Base-by-base conservation (phyloP, 1,140 invertebrate species). In the Zophobas morio region DNA sequence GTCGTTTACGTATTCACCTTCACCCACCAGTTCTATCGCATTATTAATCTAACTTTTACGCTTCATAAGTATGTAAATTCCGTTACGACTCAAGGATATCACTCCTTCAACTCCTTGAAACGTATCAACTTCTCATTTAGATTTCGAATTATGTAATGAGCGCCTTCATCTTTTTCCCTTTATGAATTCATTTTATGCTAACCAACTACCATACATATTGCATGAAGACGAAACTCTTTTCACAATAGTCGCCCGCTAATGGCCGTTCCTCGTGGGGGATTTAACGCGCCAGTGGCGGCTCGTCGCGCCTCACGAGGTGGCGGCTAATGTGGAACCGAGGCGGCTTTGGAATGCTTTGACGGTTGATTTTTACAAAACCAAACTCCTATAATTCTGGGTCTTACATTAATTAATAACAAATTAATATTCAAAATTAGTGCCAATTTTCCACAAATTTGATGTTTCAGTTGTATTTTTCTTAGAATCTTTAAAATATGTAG, bases 141-240 rank as follows among this genome's bases (percentile, higher is more conserved):
- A 66, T 66, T 66, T 66, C 37, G 60, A 66, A 66, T 46, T 66
- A 42, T 40, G 60, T 66, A 66, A 66, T 42, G 39, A 46, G 39
- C 60, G 60, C 60, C 60, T 66, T 66, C 60, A 66, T 66, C 39
- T 57, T 66, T 66, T 66, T 66, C 35, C n/a, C 60, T 20, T 66
- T 63, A 66, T 66, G 60, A 66, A 66, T 66, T 66, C n/a, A 66
- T 66, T 66, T 40, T 66, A 8, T 39, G 60, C n/a, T 66, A 42
- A n/a, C 2, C 39, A 66, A 40, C 35, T 40, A 42, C 60, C 60
- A 66, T 66, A 37, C 60, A 66, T 66, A 66, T 51, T 51, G n/a
- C 49, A 51, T 51, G 49, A 51, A 51, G 49, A 51, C 3, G 49
- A 51, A 8, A 5, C n/a, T 51, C 49, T 51, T 51, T 20, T 51